These are phyloP conservation scores for Romanogobio albipinnatus DNA, from an alignment of 2,113 vertebrate species.

Conservation along the genomic window DNA sequence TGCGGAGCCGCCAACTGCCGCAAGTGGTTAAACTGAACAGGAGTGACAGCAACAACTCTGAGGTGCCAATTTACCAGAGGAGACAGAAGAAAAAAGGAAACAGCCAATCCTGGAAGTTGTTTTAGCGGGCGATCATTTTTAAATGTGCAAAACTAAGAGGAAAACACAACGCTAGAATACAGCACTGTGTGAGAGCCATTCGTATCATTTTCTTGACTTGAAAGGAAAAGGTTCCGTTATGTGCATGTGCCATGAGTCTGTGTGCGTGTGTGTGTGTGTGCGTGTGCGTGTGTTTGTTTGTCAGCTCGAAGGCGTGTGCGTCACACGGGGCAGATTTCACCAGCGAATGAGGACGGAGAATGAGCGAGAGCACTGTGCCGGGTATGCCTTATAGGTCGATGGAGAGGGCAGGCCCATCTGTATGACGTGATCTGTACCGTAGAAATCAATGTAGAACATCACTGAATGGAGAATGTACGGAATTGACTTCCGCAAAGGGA, in stretches of 20 bases:
- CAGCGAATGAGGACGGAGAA: conserved; percentile 83
- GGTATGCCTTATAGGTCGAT: conserved; percentile 91
- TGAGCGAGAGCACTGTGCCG: conserved; percentile 89
- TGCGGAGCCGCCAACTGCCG: conserved; percentile 96
- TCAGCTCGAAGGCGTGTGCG: conserved; percentile 70
- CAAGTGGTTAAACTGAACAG: conserved; percentile 96
- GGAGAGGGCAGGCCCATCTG: conserved; percentile 94
- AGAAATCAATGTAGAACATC: conserved; percentile 94
- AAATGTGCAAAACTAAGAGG: conserved; percentile 53
- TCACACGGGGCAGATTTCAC: conserved; percentile 84
- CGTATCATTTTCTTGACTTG: conserved; percentile 49
- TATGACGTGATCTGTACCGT: conserved; percentile 74
- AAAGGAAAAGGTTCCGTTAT: conserved; percentile 47
- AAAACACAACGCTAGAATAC: conserved; percentile 44
- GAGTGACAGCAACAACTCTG: conserved; percentile 55
- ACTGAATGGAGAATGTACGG: conserved; percentile 99
- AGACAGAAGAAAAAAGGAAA: conserved; percentile 42
- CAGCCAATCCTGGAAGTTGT: conserved; percentile 5
- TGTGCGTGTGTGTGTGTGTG: conserved; percentile 53
- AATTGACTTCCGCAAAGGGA: conserved; percentile 98
- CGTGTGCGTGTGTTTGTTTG: conserved; percentile 49
- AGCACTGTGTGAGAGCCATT: conserved; percentile 55
- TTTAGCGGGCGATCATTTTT: not conserved
- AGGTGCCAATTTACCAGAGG: conserved; percentile 76
- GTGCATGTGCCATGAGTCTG: conserved; percentile 73